Base-by-base conservation (phyloP, 1,140 invertebrate genomes). In the Probaryconus sp. region DNA sequence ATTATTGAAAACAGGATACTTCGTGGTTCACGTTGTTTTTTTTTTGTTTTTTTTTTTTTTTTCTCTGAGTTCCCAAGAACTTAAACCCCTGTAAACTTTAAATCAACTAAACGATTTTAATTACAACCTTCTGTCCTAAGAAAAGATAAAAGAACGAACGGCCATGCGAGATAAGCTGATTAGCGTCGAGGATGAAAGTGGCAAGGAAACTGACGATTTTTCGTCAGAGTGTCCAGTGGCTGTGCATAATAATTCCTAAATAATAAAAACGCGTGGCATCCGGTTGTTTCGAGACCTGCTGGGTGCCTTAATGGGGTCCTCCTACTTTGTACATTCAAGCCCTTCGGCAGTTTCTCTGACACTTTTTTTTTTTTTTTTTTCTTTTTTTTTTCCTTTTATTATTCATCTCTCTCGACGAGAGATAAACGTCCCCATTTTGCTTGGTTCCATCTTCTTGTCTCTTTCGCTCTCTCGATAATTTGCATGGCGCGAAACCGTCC, bases 231-330 rank as follows among this genome's bases (percentile, higher is more conserved):
- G 7, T 33, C 63, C 67, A 24, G 21, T 14, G 17, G 24, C 5
- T 4, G 48, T 56, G 43, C 68, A 47, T 80, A 82, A 82, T 81
- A 79, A 72, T 69, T 77, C 33, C 13, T 16, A 76, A 81, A 76
- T 81, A 74, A 82, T 79, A 78, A 82, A 80, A 80, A 78, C n/a
- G n/a, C 31, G 75, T 73, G 75, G 69, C 17, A 47, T 33, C 69
- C 68, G 37, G 65, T 55, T 40, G 38, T 67, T 70, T 73, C 73
- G 72, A 74, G 61, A 60, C 79, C 74, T 78, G 81, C 80, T 80
- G 82, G 58, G 79, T 77, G 53, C 60, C 69, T 79, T 85, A 85
- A 85, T 83, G 68, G 81, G 76, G 42, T 68, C 67, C 68, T 71
- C 60, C 68, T 72, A 67, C 70, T 79, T 58, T 40, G 43, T 43